phyloP scores from a whole-genome alignment of 2,797 vertebrate species.

The Odontamblyopus rebecca region DNA sequence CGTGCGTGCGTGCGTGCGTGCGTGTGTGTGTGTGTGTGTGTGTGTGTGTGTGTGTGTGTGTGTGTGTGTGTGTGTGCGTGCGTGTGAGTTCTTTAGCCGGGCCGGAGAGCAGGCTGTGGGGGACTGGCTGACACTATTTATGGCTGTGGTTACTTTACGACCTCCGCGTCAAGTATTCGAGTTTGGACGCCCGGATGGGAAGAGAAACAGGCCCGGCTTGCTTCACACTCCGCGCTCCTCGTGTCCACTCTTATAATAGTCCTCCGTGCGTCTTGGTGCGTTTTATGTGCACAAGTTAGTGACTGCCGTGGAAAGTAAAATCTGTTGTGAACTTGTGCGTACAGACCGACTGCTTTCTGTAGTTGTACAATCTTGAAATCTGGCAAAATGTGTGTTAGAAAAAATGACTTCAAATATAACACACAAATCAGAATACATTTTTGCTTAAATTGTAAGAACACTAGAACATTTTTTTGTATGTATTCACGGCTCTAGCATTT shows the following conservation, averaged over 20 bases:
- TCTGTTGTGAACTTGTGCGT: not conserved
- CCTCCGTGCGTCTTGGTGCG: not conserved
- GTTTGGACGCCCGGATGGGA: slow-evolving; percentile 38
- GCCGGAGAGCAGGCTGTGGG: slow-evolving; percentile 42
- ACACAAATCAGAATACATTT: not conserved
- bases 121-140: slow-evolving; percentile 55
- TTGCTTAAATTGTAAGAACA: not conserved
- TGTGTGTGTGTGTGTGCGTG: slow-evolving; percentile 6
- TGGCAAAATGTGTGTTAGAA: not conserved
- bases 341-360: not conserved
- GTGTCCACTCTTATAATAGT: too few relatives aligned
- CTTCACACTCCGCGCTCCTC: not conserved
- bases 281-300: not conserved
- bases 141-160: slow-evolving; percentile 64
- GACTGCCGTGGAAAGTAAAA: not conserved
- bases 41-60: too few relatives aligned
- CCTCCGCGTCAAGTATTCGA: slow-evolving; percentile 63
- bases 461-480: too few relatives aligned
- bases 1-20: not conserved
- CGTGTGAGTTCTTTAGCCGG: slow-evolving; percentile 32
- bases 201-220: slow-evolving; percentile 25
- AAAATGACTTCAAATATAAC: not conserved
- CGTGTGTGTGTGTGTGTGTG: slow-evolving; percentile 28
- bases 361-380: not conserved
- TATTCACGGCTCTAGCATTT: not conserved